Evolutionary conservation across 2,113 vertebrate species (phyloP), one percentile per base, ranked within the genome.

Genomic region (Ochotona curzoniae): DNA sequence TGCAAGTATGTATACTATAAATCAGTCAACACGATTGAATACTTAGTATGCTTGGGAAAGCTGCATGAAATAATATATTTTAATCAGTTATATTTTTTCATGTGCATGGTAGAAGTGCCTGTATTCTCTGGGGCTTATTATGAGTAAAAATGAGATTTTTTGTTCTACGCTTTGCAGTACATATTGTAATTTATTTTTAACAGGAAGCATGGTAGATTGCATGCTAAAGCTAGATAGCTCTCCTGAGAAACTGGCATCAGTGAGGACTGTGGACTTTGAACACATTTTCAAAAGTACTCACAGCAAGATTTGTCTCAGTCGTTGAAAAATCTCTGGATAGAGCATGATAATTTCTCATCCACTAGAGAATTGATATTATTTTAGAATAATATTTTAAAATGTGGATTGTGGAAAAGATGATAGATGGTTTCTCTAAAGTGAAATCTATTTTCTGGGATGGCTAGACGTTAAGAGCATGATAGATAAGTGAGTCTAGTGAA

Each of bases 361-460:
- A 71, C 57, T 85, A 83, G 81, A 94, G 69, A 94, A 89, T 90
- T 66, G 71, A 20, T 95, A n/a, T 82, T 91, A 89, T 94, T 92
- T 92, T 96, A 87, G 83, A 86, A 89, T 87, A 82, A 78, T 91
- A 76, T 91, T 96, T 94, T 80, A 69, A 92, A 90, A 81, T 89
- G 54, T 57, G 80, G 32, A 90, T 71, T 75, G n/a, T 74, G 26
- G 89, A 64, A 76, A 92, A 83, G 25, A n/a, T 89, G 91, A 96
- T 63, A 91, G 67, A 87, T 89, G 57, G 32, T 70, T 83, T 38
- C 81, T 86, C 20, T 54, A 82, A 76, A 93, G 71, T 82, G 81
- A 92, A 75, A 87, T 87, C 83, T 93, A 82, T 82, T 93, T 89
- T 81, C n/a, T 47, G 35, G 32, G 14, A 64, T 64, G 79, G 92